Evolutionary conservation across 2,797 vertebrate genomes (phyloP).

Genomic region (Coccyzus lansbergi): DNA sequence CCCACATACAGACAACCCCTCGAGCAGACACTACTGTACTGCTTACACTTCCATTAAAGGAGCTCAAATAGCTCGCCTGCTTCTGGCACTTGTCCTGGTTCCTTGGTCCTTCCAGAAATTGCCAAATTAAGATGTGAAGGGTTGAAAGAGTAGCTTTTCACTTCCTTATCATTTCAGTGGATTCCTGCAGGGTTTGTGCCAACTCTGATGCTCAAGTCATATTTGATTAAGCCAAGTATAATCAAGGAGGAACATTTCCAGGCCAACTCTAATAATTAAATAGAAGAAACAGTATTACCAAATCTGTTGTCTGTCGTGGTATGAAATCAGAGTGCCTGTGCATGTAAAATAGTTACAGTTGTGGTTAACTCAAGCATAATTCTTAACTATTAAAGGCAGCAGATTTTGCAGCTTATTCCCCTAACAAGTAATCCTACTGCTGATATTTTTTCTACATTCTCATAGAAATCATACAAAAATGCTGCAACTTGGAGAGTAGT

Average conservation of each 20-base stretch:
- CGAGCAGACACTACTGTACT: accelerated
- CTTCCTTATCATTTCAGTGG: constrained; percentile 31
- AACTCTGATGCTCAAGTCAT: constrained; percentile 19
- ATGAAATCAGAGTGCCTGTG: neutral
- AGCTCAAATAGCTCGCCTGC: neutral
- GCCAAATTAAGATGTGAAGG: constrained; percentile 24
- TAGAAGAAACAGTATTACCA: constrained; percentile 22
- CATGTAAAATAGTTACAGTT: neutral
- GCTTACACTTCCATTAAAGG: neutral
- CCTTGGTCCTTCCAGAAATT: constrained; percentile 8
- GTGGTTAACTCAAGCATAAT: neutral
- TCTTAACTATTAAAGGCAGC: neutral
- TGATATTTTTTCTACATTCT: constrained; percentile 30
- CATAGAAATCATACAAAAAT: neutral
- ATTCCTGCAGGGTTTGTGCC: constrained; percentile 37
- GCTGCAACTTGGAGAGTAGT: neutral
- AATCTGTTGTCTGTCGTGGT: constrained; percentile 53
- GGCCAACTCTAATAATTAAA: constrained; percentile 26
- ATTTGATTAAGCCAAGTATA: constrained; percentile 57
- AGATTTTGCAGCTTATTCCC: neutral
- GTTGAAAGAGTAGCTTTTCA: constrained; percentile 3
- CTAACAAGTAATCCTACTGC: neutral
- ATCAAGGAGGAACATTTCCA: constrained; percentile 41
- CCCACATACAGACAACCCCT: neutral
- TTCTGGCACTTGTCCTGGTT: neutral